Conservation (phyloP, 2,797 vertebrate species). For the Hydrolagus colliei region DNA sequence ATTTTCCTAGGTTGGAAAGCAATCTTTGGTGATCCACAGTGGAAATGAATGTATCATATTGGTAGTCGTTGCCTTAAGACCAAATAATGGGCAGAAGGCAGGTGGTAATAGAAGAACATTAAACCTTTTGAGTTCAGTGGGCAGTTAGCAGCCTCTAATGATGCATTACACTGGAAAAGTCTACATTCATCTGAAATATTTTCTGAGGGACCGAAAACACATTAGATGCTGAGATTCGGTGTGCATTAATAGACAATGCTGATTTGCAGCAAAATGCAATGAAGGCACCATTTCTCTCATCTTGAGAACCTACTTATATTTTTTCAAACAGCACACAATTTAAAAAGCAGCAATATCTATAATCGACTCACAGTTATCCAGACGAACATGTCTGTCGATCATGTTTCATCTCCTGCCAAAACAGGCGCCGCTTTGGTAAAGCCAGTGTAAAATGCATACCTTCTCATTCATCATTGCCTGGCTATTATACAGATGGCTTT, state of each 20-base stretch:
- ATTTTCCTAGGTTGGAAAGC: slow-evolving; percentile 34
- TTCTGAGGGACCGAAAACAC: slow-evolving; percentile 51
- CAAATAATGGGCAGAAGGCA: slow-evolving; percentile 47
- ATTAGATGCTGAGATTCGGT: slow-evolving; percentile 32
- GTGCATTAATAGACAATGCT: neutral
- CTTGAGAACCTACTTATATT: neutral
- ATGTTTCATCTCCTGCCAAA: slow-evolving; percentile 28
- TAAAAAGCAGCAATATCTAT: neutral
- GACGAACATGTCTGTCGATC: neutral
- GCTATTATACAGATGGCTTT: slow-evolving; percentile 54
- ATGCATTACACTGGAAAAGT: slow-evolving; percentile 53
- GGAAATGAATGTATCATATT: neutral
- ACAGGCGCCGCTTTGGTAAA: slow-evolving; percentile 11
- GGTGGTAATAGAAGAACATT: slow-evolving; percentile 50
- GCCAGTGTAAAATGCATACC: neutral
- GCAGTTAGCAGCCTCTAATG: slow-evolving; percentile 54
- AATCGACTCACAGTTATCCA: neutral
- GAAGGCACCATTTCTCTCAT: neutral
- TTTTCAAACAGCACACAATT: slow-evolving; percentile 2
- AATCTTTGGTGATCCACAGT: slow-evolving; percentile 35
- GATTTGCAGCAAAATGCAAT: neutral
- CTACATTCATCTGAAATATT: slow-evolving; percentile 51
- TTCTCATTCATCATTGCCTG: slow-evolving; percentile 28
- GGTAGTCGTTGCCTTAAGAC: neutral
- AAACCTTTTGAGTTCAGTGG: slow-evolving; percentile 54